phyloP scores from a whole-genome alignment of 1,140 invertebrate genomes.

The Panagrolaimus sp. region DNA sequence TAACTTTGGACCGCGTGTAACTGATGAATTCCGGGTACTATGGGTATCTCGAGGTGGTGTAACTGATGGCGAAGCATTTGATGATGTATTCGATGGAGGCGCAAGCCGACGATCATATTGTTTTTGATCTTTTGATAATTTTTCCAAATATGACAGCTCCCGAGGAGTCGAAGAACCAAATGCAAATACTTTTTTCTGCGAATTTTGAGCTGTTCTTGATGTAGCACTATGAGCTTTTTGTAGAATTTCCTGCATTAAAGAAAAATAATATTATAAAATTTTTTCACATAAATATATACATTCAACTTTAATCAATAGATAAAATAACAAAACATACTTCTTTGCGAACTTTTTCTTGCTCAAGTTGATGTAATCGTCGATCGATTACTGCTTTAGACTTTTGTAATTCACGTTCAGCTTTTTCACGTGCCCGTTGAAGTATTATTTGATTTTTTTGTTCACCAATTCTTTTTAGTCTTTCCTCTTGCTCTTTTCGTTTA shows the following conservation, averaged over 20 bases:
- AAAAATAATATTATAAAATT: background rate
- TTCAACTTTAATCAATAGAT: background rate
- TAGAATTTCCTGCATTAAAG: conserved; percentile 34
- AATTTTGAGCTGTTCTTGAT: conserved; percentile 33
- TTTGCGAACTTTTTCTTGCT: conserved; percentile 35
- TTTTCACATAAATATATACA: too few species aligned
- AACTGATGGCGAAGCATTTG: background rate
- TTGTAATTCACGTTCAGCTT: conserved; percentile 31
- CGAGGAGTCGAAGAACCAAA: conserved; percentile 51
- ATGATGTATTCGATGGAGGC: too few species aligned
- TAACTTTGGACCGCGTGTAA: background rate
- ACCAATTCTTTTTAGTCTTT: conserved; percentile 27
- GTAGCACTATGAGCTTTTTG: conserved; percentile 39
- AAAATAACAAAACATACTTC: conserved; percentile 21
- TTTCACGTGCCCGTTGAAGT: conserved; percentile 21
- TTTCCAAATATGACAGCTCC: conserved; percentile 46
- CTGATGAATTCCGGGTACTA: background rate
- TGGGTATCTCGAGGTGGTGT: background rate
- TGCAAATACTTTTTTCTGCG: conserved; percentile 39
- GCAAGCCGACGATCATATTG: background rate
- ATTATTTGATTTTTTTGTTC: conserved; percentile 35
- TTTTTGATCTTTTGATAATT: conserved; percentile 34
- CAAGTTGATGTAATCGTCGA: conserved; percentile 33
- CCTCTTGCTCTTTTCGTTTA: conserved; percentile 37
- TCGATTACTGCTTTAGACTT: conserved; percentile 40